Percentiles rank a stretch among this genome's conserved stretches.
Evolutionary conservation across 53 echinoderm and acorn worm species (phyloP).

Genomic region (Paracentrotus lividus): DNA sequence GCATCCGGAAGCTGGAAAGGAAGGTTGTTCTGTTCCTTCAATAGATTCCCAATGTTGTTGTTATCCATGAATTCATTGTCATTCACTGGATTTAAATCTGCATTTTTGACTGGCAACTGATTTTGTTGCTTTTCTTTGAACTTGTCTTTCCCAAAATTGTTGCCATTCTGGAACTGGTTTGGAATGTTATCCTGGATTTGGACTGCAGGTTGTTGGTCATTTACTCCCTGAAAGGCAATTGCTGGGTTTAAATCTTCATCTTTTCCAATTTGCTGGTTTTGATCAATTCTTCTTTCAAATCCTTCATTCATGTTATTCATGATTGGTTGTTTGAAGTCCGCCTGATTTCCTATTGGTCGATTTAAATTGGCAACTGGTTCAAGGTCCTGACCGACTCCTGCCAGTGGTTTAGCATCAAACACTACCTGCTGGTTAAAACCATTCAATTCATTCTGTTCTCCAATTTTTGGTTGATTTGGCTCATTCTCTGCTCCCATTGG

Average conservation of each 20-base stretch:
- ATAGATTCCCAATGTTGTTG: slow-evolving; percentile 41
- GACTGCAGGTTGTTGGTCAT: slow-evolving; percentile 4
- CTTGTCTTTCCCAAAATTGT: neutral
- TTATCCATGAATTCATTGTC: slow-evolving; percentile 49
- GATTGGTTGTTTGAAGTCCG: neutral
- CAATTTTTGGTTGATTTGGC: neutral
- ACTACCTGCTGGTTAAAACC: slow-evolving; percentile 34
- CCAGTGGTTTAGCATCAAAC: slow-evolving; percentile 63
- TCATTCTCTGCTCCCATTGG: neutral
- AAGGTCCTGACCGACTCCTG: slow-evolving; percentile 53
- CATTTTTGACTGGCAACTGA: neutral
- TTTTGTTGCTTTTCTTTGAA: neutral
- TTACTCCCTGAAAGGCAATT: neutral
- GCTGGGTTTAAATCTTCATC: slow-evolving; percentile 7
- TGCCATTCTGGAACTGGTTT: slow-evolving; percentile 16
- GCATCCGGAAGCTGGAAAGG: slow-evolving; percentile 62
- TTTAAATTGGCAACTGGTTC: neutral
- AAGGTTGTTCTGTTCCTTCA: slow-evolving; percentile 65
- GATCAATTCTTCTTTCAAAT: neutral
- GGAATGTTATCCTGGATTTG: neutral
- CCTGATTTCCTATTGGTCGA: slow-evolving; percentile 8
- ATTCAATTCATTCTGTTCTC: neutral
- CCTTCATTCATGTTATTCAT: slow-evolving; percentile 24
- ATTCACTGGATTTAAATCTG: neutral
- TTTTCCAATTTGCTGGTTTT: neutral